Base-by-base conservation (phyloP, 2,888 invertebrate species). In the Chrysolina haemoptera region DNA sequence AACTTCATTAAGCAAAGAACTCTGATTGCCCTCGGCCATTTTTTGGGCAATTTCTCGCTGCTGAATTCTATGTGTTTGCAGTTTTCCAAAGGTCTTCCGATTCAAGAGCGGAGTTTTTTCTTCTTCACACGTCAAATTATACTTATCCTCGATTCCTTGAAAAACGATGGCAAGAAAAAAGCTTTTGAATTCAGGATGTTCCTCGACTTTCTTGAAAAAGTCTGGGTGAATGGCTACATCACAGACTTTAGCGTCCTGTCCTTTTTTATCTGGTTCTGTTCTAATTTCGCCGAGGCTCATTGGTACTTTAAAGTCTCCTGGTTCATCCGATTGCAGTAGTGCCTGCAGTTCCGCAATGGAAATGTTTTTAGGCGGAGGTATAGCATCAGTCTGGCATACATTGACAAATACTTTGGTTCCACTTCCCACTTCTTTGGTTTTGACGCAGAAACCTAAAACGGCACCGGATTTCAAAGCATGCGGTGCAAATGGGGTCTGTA, bases 201-300 rank as follows among this genome's bases (percentile, higher is more conserved):
- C 90, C 83, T 92, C 90, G 74, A 96, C 92, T 90, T 96, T 96
- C 41, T 90, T 89, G 83, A 94, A 93, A 84, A 96, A 97, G 1
- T 89, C 88, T 2, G 94, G 91, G 87, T 96, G 94, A 43, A 98
- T 91, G 2, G 96, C 95, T 40, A 98, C 92, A 87, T 98, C 97
- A 85, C 94, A 95, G 0, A 92, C 95, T 73, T 92, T 91, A 48
- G 94, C 94, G 0, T 92, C 91, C 22, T 90, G 89, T 41, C 95
- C 94, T 76, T 86, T 87, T 86, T 95, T 96, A 85, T 97, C 97
- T 22, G 89, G 88, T 83, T 96, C 96, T 8, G 90, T 90, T 80
- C 94, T 93, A 5, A 94, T 92, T 84, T 94, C 94, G 0, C 96
- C 96, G 78, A 98, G 94, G 86, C 97, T 97, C 95, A 98, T 95